Evolutionary conservation across 1,140 invertebrate species (phyloP).

Genomic region (Papilio machaon): DNA sequence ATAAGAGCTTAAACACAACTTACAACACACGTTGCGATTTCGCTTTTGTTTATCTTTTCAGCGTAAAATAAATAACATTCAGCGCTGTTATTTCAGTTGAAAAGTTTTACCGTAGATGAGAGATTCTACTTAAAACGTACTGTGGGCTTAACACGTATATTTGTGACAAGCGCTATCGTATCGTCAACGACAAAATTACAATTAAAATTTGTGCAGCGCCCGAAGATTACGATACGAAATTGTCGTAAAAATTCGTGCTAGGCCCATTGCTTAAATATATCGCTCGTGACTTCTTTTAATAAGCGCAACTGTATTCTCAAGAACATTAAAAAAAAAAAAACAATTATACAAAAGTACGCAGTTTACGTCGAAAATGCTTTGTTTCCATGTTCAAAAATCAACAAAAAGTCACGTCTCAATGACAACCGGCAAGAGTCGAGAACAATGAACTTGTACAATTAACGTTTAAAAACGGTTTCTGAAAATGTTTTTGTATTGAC

Average conservation of each 20-base stretch:
- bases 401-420: slow-evolving; percentile 12
- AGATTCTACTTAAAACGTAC: neutral
- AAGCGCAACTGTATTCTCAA: no score
- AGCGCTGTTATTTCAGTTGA: neutral
- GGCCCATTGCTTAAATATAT: neutral
- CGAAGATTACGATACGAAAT: no score
- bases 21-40: neutral
- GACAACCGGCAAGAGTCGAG: neutral
- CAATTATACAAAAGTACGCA: neutral
- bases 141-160: neutral
- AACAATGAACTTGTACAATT: neutral
- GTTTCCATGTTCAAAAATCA: slow-evolving; percentile 10
- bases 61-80: neutral
- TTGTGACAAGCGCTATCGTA: no score
- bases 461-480: neutral
- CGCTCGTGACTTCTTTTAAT: no score
- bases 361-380: slow-evolving; percentile 2
- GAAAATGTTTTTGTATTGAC: neutral
- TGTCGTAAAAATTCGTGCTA: no score
- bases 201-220: no score
- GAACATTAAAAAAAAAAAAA: no score
- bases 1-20: neutral
- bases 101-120: slow-evolving; percentile 7
- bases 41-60: slow-evolving; percentile 15
- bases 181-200: no score